Percentiles rank a stretch among this genome's conserved stretches.
Conservation (phyloP, 2,113 vertebrate species). For the Tupaia chinensis region DNA sequence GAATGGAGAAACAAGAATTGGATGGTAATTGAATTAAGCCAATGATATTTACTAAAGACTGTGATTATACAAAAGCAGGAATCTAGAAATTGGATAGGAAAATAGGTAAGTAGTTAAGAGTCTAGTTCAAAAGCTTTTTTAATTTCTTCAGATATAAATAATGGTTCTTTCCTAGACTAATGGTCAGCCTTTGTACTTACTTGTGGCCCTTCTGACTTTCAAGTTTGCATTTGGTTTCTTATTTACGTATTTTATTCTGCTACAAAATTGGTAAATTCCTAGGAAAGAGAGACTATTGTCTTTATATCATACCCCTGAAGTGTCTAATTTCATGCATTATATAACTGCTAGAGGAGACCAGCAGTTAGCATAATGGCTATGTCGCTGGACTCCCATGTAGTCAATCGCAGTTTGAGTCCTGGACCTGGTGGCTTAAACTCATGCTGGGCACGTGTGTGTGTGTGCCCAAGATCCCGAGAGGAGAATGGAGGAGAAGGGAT, state of each 20-base stretch:
- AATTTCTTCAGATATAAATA: neutral
- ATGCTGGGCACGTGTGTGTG: too few relatives aligned
- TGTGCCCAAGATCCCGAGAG: too few relatives aligned
- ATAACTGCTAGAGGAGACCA: neutral
- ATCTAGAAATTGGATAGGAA: neutral
- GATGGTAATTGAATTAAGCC: neutral
- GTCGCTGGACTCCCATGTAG: too few relatives aligned
- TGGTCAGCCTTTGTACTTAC: neutral
- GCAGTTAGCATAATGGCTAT: too few relatives aligned
- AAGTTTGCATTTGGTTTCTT: neutral
- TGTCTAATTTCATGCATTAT: neutral
- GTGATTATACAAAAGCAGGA: neutral
- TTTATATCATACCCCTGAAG: neutral
- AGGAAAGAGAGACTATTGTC: neutral
- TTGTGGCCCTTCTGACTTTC: neutral
- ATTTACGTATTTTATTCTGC: constrained; percentile 3
- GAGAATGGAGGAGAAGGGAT: too few relatives aligned
- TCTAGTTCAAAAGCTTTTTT: neutral
- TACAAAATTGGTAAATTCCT: neutral
- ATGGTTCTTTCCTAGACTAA: neutral
- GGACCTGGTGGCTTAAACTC: too few relatives aligned
- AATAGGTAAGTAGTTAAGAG: neutral
- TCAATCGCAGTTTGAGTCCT: too few relatives aligned
- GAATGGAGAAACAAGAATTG: neutral
- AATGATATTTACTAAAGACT: neutral